Percentiles rank a stretch among this genome's conserved stretches.
Conservation (phyloP, 2,797 vertebrate species). For the Leontopithecus rosalia region DNA sequence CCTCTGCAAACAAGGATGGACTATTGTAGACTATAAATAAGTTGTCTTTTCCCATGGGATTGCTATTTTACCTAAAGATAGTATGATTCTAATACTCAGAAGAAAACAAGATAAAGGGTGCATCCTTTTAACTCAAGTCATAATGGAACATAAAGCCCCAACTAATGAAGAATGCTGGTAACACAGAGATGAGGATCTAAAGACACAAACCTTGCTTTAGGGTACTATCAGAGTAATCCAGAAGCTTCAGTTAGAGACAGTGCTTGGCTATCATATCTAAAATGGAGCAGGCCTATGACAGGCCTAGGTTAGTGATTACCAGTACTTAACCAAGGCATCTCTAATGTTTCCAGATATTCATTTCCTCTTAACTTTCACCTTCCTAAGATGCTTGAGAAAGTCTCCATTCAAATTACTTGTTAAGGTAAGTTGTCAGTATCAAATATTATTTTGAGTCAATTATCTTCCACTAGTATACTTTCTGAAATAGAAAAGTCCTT, state of each 20-base stretch:
- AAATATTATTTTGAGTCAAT: not conserved
- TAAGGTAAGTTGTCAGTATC: not conserved
- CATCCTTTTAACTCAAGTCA: not conserved
- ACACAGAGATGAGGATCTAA: not conserved
- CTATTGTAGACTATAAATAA: not conserved
- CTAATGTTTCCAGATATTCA: not conserved
- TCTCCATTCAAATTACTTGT: not conserved
- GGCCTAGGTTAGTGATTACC: not conserved
- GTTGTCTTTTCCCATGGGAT: not conserved
- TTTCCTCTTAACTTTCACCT: not conserved
- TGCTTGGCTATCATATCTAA: not conserved
- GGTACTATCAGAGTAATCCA: not conserved
- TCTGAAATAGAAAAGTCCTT: not conserved
- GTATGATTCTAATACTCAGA: not conserved
- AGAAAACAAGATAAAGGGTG: not conserved
- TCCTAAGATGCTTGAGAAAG: not conserved
- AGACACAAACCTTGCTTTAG: not conserved
- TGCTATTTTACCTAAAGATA: not conserved
- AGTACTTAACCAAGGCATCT: not conserved
- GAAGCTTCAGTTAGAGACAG: too few species aligned
- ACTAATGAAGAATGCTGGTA: not conserved
- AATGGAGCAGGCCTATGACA: not conserved
- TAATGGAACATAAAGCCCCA: not conserved
- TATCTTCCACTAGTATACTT: not conserved
- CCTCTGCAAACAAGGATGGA: not conserved